Evolutionary conservation across 1,140 invertebrate species (phyloP), one percentile per base, ranked within the genome.

Genomic region (Rhynchophorus ferrugineus): DNA sequence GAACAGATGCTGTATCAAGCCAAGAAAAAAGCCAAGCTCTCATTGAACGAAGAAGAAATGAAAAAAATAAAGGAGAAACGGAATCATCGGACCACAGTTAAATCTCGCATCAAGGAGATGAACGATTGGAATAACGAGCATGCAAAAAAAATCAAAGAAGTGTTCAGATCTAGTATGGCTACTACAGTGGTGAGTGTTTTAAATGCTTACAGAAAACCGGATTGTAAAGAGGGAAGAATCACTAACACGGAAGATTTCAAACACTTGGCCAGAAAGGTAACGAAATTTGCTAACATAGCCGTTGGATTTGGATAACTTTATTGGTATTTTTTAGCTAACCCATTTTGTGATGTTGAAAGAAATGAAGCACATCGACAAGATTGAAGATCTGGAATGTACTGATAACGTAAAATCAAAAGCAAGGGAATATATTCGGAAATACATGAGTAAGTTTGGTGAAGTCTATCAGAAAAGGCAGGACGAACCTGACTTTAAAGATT

Each of bases 271-370:
- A 82, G 91, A 72, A 95, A 96, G 81, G 93, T 96, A 73, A n/a
- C n/a, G n/a, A n/a, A 8, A n/a, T 52, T 33, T 39, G 39, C 24
- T 38, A 46, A 46, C 38, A n/a, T n/a, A n/a, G n/a, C n/a, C n/a
- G n/a, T n/a, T n/a, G n/a, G n/a, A n/a, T n/a, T 43, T 44, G 36
- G 17, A 55, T 11, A 44, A 19, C 19, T 19, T 21, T 5, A 3
- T 11, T 2, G 34, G n/a, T n/a, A n/a, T n/a, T n/a, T 77, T 80
- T 38, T 76, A 96, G 93, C 73, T 98, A 17, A 97, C 93, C 1
- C 91, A 96, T 72, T 91, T 94, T 71, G 90, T 98, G n/a, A 84
- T 95, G 78, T 79, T 91, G 38, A 98, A 98, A 74, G 94, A 97
- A 71, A 71, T 95, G 65, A 94, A 93, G 64, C 91, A 96, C 64